A percentile compares a stretch with the other conserved stretches of the same genome.
phyloP scores from a whole-genome alignment of 2,113 vertebrate species.

The Oryzias woworae region DNA sequence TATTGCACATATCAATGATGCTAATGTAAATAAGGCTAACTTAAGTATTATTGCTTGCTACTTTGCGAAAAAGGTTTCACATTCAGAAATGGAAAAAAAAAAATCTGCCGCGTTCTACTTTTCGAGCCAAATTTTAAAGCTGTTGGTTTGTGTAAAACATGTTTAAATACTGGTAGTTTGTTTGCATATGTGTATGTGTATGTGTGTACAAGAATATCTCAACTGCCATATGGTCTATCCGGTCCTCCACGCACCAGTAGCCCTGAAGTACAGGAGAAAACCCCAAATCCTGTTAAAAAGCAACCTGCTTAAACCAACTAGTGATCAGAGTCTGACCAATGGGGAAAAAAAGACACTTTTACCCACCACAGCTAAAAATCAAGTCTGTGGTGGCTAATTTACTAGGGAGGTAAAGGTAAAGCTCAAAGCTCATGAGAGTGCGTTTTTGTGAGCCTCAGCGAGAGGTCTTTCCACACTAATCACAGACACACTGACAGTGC shows the following conservation, averaged over 20 bases:
- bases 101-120: too few relatives aligned
- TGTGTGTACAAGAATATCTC: neutral
- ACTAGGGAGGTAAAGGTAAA: neutral
- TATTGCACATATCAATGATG: too few relatives aligned
- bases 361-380: neutral
- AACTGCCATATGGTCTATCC: neutral
- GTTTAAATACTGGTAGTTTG: too few relatives aligned
- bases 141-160: too few relatives aligned
- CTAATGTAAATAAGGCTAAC: too few relatives aligned
- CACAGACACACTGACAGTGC: conserved; percentile 1
- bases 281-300: neutral
- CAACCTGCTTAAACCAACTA: neutral
- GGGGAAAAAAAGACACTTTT: conserved; percentile 1
- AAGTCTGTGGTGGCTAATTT: neutral
- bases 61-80: too few relatives aligned
- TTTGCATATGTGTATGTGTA: too few relatives aligned
- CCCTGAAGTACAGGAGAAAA: conserved; percentile 2
- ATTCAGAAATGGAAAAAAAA: too few relatives aligned
- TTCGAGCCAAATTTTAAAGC: too few relatives aligned
- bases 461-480: conserved; percentile 7
- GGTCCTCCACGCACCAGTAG: neutral
- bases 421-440: neutral
- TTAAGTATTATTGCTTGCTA: too few relatives aligned
- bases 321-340: neutral
- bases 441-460: neutral